Evolutionary conservation across 2,888 invertebrate genomes (phyloP).

Genomic region (Stenotaenia linearis): DNA sequence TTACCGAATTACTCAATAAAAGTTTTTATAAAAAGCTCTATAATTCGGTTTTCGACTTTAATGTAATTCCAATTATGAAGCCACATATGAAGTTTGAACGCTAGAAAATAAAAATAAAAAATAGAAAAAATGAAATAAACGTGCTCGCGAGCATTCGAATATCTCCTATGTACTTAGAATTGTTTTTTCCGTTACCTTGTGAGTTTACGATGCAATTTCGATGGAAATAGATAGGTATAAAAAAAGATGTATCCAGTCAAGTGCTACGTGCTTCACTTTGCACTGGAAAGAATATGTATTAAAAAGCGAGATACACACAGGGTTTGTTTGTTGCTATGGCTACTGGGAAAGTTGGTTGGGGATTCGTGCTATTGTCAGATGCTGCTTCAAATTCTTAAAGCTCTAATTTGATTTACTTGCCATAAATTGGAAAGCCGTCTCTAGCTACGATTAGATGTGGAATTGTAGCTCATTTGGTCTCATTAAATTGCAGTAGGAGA

Average conservation of each 20-base stretch:
- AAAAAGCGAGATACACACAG: not conserved
- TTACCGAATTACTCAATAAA: not conserved
- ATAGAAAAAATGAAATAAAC: not conserved
- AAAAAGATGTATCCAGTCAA: not conserved
- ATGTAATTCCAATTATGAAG: not conserved
- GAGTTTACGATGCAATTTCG: not conserved
- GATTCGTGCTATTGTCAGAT: not conserved
- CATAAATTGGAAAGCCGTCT: too few relatives aligned
- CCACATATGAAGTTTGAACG: too few relatives aligned
- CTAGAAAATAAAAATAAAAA: too few relatives aligned
- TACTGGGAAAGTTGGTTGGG: not conserved
- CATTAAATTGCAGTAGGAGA: too few relatives aligned
- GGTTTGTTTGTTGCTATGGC: not conserved
- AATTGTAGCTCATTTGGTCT: too few relatives aligned
- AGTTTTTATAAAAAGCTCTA: not conserved
- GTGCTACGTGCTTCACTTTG: not conserved
- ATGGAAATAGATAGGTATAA: not conserved
- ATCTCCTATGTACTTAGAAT: not conserved
- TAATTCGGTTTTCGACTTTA: too few relatives aligned
- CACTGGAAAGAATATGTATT: not conserved
- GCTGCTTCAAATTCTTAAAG: not conserved
- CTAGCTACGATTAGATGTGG: too few relatives aligned
- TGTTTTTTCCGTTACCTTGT: not conserved
- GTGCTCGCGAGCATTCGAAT: not conserved
- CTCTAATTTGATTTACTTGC: not conserved